phyloP scores from a whole-genome alignment of 1,140 invertebrate genomes.

The Brachionus asplanchnoidis region DNA sequence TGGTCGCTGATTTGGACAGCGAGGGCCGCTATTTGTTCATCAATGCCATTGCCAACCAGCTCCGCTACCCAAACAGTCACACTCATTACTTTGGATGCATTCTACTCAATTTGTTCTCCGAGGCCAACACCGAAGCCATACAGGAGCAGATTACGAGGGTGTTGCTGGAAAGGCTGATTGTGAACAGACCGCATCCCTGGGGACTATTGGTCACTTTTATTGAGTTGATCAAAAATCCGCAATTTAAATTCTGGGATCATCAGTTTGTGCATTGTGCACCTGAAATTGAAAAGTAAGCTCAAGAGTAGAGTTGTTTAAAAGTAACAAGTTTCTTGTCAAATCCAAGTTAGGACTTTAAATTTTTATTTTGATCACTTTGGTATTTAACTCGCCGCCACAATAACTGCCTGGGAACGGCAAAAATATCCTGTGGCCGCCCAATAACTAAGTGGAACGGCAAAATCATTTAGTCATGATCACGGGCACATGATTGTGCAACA shows the following conservation, averaged over 20 bases:
- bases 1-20: conserved; percentile 92
- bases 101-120: conserved; percentile 91
- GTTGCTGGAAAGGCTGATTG: conserved; percentile 88
- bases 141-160: conserved; percentile 78
- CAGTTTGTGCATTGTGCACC: conserved; percentile 98
- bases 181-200: conserved; percentile 97
- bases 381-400: too few species aligned
- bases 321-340: too few species aligned
- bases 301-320: background rate
- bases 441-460: too few species aligned
- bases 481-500: too few species aligned
- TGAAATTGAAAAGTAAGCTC: conserved; percentile 89
- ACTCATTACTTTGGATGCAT: conserved; percentile 99
- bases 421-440: too few species aligned
- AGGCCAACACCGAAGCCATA: conserved; percentile 92
- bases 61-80: conserved; percentile 96
- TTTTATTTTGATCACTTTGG: too few species aligned
- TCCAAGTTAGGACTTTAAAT: too few species aligned
- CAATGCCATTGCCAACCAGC: conserved; percentile 95
- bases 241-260: conserved; percentile 98
- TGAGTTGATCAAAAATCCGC: conserved; percentile 94
- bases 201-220: conserved; percentile 97
- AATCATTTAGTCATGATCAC: too few species aligned
- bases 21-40: conserved; percentile 90
- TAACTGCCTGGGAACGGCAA: too few species aligned